These are phyloP conservation scores for Gymnorhina tibicen DNA, from an alignment of 2,113 vertebrate species.

Conservation along the genomic window DNA sequence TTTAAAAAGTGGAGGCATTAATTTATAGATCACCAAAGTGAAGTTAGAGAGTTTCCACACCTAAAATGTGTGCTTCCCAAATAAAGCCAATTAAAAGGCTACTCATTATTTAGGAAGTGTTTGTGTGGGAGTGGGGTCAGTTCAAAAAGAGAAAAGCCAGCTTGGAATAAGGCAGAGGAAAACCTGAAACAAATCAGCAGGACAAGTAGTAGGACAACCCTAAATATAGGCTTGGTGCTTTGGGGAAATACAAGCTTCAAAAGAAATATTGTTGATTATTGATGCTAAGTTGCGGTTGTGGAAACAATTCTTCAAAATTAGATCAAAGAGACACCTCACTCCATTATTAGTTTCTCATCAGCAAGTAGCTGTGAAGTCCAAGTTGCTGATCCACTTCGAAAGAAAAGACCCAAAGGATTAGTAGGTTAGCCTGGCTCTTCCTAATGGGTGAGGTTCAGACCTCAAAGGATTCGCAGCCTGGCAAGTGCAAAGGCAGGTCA, in stretches of 20 bases:
- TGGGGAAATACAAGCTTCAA: neutral
- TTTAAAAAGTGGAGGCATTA: neutral
- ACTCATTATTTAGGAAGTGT: neutral
- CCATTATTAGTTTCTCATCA: neutral
- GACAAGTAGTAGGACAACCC: neutral
- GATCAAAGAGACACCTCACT: neutral
- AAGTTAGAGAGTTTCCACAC: neutral
- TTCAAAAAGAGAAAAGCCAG: neutral
- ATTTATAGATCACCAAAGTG: neutral
- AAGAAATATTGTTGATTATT: neutral
- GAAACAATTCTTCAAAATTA: neutral
- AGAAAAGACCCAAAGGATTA: neutral
- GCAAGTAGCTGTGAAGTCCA: neutral
- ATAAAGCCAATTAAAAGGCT: neutral
- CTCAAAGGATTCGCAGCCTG: neutral
- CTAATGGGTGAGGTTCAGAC: neutral
- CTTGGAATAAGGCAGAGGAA: neutral
- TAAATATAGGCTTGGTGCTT: neutral
- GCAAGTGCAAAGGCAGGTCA: neutral
- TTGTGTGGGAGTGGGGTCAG: neutral
- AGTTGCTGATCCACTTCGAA: neutral
- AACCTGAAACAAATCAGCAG: neutral
- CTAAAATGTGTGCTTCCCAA: neutral
- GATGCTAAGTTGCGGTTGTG: neutral
- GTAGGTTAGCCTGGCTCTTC: neutral